These are phyloP conservation scores for Cerceris rybyensis DNA, from an alignment of 2,888 invertebrate species.

Conservation along the genomic window DNA sequence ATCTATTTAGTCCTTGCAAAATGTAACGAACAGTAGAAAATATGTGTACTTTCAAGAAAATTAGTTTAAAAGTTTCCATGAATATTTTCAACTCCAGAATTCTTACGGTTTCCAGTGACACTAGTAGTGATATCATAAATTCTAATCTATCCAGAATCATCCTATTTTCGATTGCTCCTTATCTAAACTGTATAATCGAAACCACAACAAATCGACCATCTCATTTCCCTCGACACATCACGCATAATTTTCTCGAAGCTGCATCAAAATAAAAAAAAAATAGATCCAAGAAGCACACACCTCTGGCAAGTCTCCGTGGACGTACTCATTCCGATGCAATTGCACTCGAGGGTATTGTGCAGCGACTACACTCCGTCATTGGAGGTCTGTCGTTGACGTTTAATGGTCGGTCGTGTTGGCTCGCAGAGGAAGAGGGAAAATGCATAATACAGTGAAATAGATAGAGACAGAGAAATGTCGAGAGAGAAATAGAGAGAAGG, in stretches of 20 bases:
- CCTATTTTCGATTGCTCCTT: too few relatives aligned
- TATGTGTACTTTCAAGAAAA: too few relatives aligned
- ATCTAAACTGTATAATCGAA: too few relatives aligned
- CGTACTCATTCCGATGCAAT: slow-evolving; percentile 60
- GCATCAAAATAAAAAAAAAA: slow-evolving; percentile 56
- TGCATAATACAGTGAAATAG: slow-evolving; percentile 48
- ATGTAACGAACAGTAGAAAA: too few relatives aligned
- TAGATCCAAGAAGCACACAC: slow-evolving; percentile 59
- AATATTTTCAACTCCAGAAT: too few relatives aligned
- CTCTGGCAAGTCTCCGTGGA: slow-evolving; percentile 69
- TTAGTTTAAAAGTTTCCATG: too few relatives aligned
- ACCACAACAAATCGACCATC: too few relatives aligned
- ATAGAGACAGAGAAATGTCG: background rate
- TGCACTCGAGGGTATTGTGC: slow-evolving; percentile 69
- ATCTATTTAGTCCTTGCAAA: too few relatives aligned
- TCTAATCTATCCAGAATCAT: too few relatives aligned
- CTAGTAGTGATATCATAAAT: too few relatives aligned
- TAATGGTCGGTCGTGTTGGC: slow-evolving; percentile 71
- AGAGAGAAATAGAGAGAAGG: slow-evolving; percentile 10
- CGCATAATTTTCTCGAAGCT: background rate
- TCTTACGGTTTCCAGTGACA: too few relatives aligned
- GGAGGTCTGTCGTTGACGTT: slow-evolving; percentile 76
- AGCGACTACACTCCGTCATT: slow-evolving; percentile 74
- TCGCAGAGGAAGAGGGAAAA: slow-evolving; percentile 48
- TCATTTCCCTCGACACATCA: background rate